Evolutionary conservation across 2,888 invertebrate genomes (phyloP).

Genomic region (Phalera bucephala): DNA sequence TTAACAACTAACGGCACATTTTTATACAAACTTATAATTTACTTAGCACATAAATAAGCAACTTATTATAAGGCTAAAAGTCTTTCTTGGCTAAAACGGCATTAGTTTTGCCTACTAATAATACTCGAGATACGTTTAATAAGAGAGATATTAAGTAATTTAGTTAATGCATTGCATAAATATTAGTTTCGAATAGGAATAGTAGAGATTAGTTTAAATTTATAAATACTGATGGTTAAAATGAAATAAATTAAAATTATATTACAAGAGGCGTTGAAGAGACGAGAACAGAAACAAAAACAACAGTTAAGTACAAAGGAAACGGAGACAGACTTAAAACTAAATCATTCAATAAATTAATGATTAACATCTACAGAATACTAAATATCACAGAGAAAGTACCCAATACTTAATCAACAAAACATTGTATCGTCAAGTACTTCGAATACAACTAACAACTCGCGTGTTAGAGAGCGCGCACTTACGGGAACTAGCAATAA

Average conservation of each 20-base stretch:
- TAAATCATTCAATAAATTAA: conserved; percentile 76
- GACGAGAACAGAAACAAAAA: conserved; percentile 37
- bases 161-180: conserved; percentile 42
- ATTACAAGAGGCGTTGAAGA: conserved; percentile 31
- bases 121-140: conserved; percentile 57
- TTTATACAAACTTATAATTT: conserved; percentile 44
- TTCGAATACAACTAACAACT: conserved; percentile 51
- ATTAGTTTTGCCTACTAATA: conserved; percentile 57
- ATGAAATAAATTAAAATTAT: conserved; percentile 40
- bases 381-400: conserved; percentile 83
- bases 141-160: conserved; percentile 36
- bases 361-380: conserved; percentile 73
- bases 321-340: conserved; percentile 66
- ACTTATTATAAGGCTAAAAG: conserved; percentile 68
- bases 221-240: conserved; percentile 46
- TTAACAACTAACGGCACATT: conserved; percentile 65
- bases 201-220: conserved; percentile 44
- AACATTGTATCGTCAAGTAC: conserved; percentile 71
- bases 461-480: conserved; percentile 50
- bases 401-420: conserved; percentile 81
- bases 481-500: conserved; percentile 43
- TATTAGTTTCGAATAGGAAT: conserved; percentile 42
- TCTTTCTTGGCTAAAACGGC: conserved; percentile 75
- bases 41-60: conserved; percentile 68
- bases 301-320: conserved; percentile 55